Conservation (phyloP, 2,113 vertebrate genomes). For the Lasiurus borealis region DNA sequence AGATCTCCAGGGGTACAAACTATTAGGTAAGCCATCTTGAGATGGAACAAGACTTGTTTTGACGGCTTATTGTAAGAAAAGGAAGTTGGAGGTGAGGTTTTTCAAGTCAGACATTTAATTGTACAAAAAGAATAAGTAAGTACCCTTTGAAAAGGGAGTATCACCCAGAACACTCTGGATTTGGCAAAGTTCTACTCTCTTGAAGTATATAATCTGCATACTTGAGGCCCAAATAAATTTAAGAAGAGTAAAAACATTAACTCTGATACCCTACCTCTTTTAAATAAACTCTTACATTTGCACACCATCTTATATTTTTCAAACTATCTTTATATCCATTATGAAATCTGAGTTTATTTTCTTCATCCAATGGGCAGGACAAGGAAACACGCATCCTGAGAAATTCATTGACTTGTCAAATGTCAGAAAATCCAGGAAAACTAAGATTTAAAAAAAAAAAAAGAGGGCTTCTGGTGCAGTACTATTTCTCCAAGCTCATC, state of each 20-base stretch:
- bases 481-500: not conserved
- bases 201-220: not conserved
- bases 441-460: not conserved
- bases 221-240: not conserved
- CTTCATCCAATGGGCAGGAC: not conserved
- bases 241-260: not conserved
- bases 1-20: not conserved
- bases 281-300: not conserved
- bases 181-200: not conserved
- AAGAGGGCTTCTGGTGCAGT: not conserved
- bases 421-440: not conserved
- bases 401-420: not conserved
- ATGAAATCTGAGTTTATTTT: not conserved
- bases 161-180: not conserved
- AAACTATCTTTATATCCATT: not conserved
- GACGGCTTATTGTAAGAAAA: not conserved
- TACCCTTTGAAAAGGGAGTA: not conserved
- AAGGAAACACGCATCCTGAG: not conserved
- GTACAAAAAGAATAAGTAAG: not conserved
- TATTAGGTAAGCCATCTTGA: not conserved
- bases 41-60: not conserved
- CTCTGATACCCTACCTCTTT: not conserved
- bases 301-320: constrained; percentile 3
- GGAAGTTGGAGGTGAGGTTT: not conserved
- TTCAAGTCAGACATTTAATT: constrained; percentile 4